Evolutionary conservation across 1,140 invertebrate genomes (phyloP), one percentile per base, ranked within the genome.

Genomic region (Tetramorium parvispinum): DNA sequence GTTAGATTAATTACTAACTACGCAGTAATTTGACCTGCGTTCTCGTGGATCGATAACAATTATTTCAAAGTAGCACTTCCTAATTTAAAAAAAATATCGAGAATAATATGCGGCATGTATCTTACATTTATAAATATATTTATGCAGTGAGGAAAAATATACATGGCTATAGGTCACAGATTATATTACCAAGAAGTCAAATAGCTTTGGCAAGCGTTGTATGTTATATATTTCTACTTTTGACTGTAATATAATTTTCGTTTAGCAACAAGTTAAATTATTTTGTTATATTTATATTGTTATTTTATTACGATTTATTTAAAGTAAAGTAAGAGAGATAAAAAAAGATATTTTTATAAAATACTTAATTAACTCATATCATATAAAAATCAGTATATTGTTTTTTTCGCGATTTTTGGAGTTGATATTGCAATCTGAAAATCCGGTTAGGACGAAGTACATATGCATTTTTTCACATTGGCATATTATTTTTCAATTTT

Each of bases 401-500:
- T 32, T 55, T 16, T 43, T 51, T 71, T 53, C 24, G 24, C 13
- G 0, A 24, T 43, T 24, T 59, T 59, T 0, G 8, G 7, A 76
- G 5, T 59, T 57, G 18, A 40, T 5, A 18, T 75, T 53, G n/a
- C 2, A 40, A 57, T 40, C 2, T 57, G n/a, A 37, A 57, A 16
- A 76, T 57, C 16, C 13, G 2, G 16, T 13, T 3, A 76, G 2
- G 1, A 43, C 37, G 5, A 59, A 11, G 3, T 18, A 43, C 1
- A 59, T 21, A 46, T 43, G 21, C 1, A 55, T 57, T 76, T 59
- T 59, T 24, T 59, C 4, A 16, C n/a, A 76, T 3, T 16, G 6
- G 16, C 11, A 2, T 76, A 76, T 77, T 77, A 77, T 77, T 77
- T 77, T 77, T 77, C 10, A 43, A 63, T 77, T 46, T 27, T 63